Conservation (phyloP, 2,797 vertebrate species). For the Sylvilagus floridanus region DNA sequence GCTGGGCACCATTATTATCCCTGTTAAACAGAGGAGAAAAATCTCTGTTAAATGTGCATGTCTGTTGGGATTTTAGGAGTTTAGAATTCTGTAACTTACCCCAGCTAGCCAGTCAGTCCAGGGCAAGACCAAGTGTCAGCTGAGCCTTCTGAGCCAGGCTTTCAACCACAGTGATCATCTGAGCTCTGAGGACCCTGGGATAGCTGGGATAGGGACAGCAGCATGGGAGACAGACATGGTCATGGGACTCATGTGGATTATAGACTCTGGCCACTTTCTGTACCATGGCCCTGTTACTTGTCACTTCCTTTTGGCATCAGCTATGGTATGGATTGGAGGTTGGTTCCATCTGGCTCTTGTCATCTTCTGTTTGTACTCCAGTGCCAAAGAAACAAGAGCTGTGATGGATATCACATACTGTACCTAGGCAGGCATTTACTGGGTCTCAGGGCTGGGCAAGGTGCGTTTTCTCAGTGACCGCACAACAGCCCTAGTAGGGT, state of each 20-base stretch:
- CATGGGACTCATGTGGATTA: fast-evolving
- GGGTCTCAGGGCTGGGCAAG: not conserved
- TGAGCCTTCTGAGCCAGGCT: not conserved
- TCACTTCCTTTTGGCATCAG: not conserved
- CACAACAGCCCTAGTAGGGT: not conserved
- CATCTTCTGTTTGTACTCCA: not conserved
- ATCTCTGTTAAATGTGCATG: not conserved
- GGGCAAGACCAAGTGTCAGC: not conserved
- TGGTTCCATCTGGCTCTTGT: not conserved
- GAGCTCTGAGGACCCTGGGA: not conserved
- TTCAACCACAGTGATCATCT: fast-evolving
- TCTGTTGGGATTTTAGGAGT: not conserved
- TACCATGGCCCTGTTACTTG: not conserved
- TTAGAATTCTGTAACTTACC: not conserved
- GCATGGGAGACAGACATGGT: fast-evolving
- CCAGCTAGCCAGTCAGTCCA: fast-evolving
- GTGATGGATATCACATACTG: not conserved
- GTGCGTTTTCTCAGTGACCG: not conserved
- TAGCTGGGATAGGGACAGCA: not conserved
- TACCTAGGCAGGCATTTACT: not conserved
- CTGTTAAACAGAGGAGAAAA: not conserved
- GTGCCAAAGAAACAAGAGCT: not conserved
- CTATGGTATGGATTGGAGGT: not conserved
- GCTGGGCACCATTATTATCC: not conserved
- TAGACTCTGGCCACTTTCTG: not conserved